A percentile compares a stretch with the other conserved stretches of the same genome.
Conservation (phyloP, 2,888 invertebrate species). For the Mesochorus sp. region DNA sequence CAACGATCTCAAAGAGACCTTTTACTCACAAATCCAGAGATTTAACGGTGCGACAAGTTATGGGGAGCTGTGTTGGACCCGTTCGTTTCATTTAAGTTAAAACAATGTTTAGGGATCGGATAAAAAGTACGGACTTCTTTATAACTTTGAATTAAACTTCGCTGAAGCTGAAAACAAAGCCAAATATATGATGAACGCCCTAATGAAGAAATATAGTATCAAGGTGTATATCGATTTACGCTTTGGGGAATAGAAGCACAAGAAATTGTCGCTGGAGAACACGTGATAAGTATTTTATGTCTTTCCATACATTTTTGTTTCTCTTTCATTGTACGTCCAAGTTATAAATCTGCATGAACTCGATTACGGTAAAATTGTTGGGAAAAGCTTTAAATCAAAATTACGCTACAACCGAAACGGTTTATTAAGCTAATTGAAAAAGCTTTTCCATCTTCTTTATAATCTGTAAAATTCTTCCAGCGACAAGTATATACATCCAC, state of each 20-base stretch:
- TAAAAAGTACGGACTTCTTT: no score
- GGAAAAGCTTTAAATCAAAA: neutral
- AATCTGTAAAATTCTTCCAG: neutral
- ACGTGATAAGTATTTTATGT: conserved; percentile 12
- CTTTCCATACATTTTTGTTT: conserved; percentile 25
- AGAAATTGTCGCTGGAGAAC: conserved; percentile 31
- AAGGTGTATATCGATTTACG: conserved; percentile 40
- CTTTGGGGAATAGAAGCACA: conserved; percentile 7
- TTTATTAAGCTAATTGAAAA: conserved; percentile 19
- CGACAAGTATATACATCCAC: neutral
- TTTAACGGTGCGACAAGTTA: no score
- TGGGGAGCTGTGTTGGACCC: no score
- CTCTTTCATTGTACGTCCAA: conserved; percentile 3
- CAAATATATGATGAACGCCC: conserved; percentile 9
- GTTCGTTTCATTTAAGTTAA: no score
- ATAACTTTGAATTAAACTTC: neutral
- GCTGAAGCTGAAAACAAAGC: neutral
- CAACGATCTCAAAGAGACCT: no score
- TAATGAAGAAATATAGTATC: conserved; percentile 51
- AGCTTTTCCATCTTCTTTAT: neutral
- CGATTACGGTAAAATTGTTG: neutral
- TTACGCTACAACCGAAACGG: neutral
- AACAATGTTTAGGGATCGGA: no score
- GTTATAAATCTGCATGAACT: conserved; percentile 3
- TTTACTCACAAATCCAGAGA: no score